A percentile compares a stretch with the other conserved stretches of the same genome.
These are phyloP conservation scores for Xanthostigma xanthostigma DNA, from an alignment of 2,888 invertebrate species.

Conservation along the genomic window DNA sequence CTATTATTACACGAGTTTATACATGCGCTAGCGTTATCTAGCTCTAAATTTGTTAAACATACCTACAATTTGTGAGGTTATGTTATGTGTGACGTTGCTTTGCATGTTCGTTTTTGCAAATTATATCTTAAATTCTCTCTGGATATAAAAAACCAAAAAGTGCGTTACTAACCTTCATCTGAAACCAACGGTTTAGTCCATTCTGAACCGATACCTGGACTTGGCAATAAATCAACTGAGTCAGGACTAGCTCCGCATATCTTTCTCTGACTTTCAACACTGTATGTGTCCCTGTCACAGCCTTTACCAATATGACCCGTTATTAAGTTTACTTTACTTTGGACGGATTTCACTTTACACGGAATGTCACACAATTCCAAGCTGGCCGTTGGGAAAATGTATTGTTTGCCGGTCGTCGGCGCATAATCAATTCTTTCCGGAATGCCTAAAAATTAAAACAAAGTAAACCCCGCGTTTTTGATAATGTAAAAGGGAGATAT, in stretches of 20 bases:
- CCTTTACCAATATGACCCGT: slow-evolving; percentile 82
- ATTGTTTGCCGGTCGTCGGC: slow-evolving; percentile 65
- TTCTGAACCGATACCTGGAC: slow-evolving; percentile 60
- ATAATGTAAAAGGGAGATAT: too few species aligned
- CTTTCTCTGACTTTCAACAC: slow-evolving; percentile 69
- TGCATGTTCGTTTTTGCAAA: too few species aligned
- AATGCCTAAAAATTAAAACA: slow-evolving; percentile 33
- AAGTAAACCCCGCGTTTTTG: not conserved
- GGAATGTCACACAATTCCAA: slow-evolving; percentile 48
- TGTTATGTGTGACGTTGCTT: too few species aligned
- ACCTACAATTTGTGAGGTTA: too few species aligned
- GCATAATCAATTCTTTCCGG: slow-evolving; percentile 77
- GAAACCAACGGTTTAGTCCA: slow-evolving; percentile 72
- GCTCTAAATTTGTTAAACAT: too few species aligned
- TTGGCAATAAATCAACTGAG: slow-evolving; percentile 75
- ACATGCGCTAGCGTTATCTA: too few species aligned
- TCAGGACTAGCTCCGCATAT: slow-evolving; percentile 74
- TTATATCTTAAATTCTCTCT: not conserved
- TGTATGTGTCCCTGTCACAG: slow-evolving; percentile 90
- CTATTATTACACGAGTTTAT: too few species aligned
- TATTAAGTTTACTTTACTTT: slow-evolving; percentile 30
- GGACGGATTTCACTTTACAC: slow-evolving; percentile 36
- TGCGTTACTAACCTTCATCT: slow-evolving; percentile 48
- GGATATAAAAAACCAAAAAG: slow-evolving; percentile 5
- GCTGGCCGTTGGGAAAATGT: slow-evolving; percentile 63